These are phyloP conservation scores for Gymnoscopelus microlampas DNA, from an alignment of 2,797 vertebrate genomes.

Conservation along the genomic window DNA sequence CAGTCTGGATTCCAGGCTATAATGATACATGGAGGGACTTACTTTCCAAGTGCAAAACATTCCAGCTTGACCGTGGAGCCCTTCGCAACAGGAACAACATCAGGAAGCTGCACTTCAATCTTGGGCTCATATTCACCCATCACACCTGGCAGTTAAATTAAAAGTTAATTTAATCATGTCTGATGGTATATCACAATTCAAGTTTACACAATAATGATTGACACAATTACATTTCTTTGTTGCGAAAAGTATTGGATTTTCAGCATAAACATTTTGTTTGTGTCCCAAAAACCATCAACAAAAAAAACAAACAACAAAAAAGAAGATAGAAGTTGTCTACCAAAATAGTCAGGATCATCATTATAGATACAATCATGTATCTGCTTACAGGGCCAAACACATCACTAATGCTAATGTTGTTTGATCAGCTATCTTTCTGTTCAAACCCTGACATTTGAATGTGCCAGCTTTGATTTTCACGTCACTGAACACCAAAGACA, in stretches of 20 bases:
- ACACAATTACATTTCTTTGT: no score
- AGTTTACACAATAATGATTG: no score
- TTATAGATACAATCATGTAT: no score
- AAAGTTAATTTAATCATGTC: no score
- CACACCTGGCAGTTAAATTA: conserved; percentile 82
- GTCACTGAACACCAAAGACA: conserved; percentile 27
- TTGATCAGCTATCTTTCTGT: conserved; percentile 28
- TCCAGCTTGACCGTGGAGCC: conserved; percentile 91
- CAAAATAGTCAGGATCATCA: no score
- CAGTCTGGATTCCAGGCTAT: background rate
- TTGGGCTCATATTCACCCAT: conserved; percentile 99
- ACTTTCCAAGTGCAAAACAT: conserved; percentile 97
- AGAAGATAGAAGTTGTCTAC: no score
- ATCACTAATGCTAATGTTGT: conserved; percentile 17
- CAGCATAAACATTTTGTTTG: no score
- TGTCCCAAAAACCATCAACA: no score
- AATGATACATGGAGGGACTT: conserved; percentile 71
- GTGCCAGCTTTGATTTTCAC: background rate
- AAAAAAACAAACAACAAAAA: no score
- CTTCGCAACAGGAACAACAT: conserved; percentile 88
- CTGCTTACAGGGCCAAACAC: conserved; percentile 34
- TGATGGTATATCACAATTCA: no score
- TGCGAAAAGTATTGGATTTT: no score
- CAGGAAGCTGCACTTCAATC: conserved; percentile 96
- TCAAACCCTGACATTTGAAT: conserved; percentile 21